Percentiles rank a stretch among this genome's conserved stretches.
Evolutionary conservation across 2,888 invertebrate species (phyloP).

Genomic region (Orchesellides sinensis): DNA sequence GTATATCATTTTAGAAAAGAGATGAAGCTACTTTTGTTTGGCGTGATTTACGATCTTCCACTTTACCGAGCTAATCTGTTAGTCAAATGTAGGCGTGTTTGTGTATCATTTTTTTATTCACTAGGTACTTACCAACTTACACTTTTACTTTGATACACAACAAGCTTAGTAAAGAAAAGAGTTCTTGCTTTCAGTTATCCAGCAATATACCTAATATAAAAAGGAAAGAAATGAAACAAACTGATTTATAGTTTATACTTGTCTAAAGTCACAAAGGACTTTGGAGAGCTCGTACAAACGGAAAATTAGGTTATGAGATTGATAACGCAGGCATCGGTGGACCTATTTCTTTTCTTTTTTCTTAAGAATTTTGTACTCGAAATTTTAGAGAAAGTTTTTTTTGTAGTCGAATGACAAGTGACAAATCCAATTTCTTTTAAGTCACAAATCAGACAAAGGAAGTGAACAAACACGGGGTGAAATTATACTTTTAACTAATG

Average conservation of each 20-base stretch:
- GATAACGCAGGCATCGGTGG: no score
- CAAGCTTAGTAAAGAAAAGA: background rate
- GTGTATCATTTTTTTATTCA: background rate
- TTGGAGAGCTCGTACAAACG: conserved; percentile 16
- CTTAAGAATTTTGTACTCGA: background rate
- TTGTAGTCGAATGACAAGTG: no score
- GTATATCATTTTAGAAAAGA: background rate
- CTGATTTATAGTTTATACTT: conserved; percentile 45
- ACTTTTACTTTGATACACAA: no score
- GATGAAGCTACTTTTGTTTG: conserved; percentile 6
- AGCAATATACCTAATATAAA: no score
- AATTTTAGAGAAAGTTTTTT: background rate
- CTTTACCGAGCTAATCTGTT: conserved; percentile 46
- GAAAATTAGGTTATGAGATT: conserved; percentile 48
- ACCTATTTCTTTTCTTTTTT: background rate
- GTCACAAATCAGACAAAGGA: no score
- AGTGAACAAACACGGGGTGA: background rate
- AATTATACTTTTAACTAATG: background rate
- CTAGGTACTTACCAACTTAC: background rate
- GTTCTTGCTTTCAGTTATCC: no score
- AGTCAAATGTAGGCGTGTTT: conserved; percentile 37
- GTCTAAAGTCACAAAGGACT: conserved; percentile 13
- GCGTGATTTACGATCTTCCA: conserved; percentile 51
- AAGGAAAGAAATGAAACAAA: conserved; percentile 1
- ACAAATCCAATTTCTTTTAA: no score